These are phyloP conservation scores for Poeciliopsis turrubarensis DNA, from an alignment of 2,113 vertebrate genomes.

Conservation along the genomic window DNA sequence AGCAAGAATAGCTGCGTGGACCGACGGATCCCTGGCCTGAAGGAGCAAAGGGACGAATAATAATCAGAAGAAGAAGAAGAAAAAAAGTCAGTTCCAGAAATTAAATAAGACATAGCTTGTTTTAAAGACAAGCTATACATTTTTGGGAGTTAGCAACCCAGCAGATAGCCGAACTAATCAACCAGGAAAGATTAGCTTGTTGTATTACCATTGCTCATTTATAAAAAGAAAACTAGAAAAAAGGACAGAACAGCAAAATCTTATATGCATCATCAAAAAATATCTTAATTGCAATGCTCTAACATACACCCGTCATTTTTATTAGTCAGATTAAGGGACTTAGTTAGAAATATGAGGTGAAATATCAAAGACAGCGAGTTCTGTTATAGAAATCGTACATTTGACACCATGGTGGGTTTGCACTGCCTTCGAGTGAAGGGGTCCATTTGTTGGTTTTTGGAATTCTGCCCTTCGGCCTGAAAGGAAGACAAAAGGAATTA, in stretches of 20 bases:
- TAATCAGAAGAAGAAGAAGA: neutral
- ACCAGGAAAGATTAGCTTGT: neutral
- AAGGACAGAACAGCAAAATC: no score
- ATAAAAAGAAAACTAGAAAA: no score
- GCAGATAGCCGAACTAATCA: neutral
- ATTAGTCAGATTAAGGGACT: neutral
- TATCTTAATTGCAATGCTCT: neutral
- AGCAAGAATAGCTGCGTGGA: slow-evolving; percentile 97
- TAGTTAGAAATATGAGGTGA: neutral
- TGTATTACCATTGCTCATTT: no score
- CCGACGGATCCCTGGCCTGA: slow-evolving; percentile 96
- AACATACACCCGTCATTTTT: neutral
- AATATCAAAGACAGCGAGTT: neutral
- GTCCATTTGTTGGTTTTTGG: slow-evolving; percentile 98
- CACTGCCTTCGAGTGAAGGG: slow-evolving; percentile 97
- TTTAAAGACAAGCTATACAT: neutral
- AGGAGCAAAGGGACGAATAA: neutral
- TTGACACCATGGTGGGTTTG: slow-evolving; percentile 99
- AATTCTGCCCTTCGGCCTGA: slow-evolving; percentile 95
- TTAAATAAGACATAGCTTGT: neutral
- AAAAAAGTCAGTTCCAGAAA: neutral
- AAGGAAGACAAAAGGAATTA: neutral
- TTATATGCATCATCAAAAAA: neutral
- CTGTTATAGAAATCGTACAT: slow-evolving; percentile 81
- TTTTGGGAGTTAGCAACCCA: neutral